Percentiles rank a stretch among this genome's conserved stretches.
phyloP scores from a whole-genome alignment of 2,797 vertebrate genomes.

The Callimico goeldii region DNA sequence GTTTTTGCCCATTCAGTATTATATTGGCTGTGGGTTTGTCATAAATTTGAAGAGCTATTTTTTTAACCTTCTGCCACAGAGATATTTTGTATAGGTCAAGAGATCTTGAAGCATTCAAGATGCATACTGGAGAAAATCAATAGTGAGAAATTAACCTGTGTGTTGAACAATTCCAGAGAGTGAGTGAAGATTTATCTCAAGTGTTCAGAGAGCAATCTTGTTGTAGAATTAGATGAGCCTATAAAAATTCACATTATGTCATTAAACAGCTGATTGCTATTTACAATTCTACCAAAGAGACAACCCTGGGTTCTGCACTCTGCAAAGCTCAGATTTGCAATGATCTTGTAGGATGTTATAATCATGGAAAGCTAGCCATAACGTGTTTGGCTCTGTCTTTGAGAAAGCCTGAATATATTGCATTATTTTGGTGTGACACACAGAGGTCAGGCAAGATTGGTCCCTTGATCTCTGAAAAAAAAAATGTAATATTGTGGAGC shows the following conservation, averaged over 20 bases:
- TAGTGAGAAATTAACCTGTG: slow-evolving; percentile 62
- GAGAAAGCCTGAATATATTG: not conserved
- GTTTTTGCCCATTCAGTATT: too few species aligned
- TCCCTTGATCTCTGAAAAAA: not conserved
- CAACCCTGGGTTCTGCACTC: not conserved
- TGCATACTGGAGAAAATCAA: slow-evolving; percentile 60
- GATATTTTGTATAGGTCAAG: slow-evolving; percentile 36
- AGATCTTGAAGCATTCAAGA: slow-evolving; percentile 47
- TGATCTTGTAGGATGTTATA: not conserved
- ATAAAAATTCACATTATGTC: slow-evolving; percentile 54
- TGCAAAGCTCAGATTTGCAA: not conserved
- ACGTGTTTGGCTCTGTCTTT: not conserved
- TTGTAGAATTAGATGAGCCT: slow-evolving; percentile 50
- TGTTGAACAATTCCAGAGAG: slow-evolving; percentile 52
- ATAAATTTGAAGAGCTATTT: not conserved
- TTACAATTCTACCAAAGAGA: slow-evolving; percentile 53
- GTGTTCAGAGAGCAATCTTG: slow-evolving; percentile 42
- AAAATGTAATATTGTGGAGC: not conserved
- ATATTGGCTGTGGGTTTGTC: too few species aligned
- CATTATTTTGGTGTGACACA: not conserved
- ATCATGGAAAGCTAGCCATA: not conserved
- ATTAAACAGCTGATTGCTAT: slow-evolving; percentile 63
- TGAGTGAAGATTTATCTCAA: slow-evolving; percentile 64
- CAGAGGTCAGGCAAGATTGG: not conserved
- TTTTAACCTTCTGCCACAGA: slow-evolving; percentile 8